phyloP scores from a whole-genome alignment of 2,113 vertebrate genomes.

The Pogonocichla stellata region DNA sequence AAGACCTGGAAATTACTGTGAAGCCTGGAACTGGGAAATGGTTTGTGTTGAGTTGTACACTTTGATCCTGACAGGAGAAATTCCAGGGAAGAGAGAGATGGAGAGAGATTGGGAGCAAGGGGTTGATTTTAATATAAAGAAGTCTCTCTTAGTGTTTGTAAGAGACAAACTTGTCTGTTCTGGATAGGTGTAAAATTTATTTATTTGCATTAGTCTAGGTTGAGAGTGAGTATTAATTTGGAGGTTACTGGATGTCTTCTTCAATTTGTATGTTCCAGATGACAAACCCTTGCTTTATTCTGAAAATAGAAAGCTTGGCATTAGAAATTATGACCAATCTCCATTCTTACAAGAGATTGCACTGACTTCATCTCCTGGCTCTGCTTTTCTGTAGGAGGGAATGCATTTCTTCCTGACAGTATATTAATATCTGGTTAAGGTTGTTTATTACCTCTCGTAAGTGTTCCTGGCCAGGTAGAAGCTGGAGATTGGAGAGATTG shows the following conservation, averaged over 20 bases:
- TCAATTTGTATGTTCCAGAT: neutral
- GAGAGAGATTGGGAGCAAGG: no score
- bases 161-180: neutral
- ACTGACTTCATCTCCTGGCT: neutral
- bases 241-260: neutral
- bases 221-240: neutral
- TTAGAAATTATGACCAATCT: neutral
- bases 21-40: neutral
- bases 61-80: neutral
- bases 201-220: neutral
- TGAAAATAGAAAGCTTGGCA: neutral
- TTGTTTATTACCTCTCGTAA: neutral
- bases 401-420: neutral
- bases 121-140: neutral
- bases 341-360: neutral
- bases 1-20: neutral
- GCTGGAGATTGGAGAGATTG: neutral
- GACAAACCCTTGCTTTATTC: neutral
- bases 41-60: neutral
- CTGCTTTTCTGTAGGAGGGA: neutral
- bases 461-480: neutral
- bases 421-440: neutral
- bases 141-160: neutral
- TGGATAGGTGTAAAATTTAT: neutral
- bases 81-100: neutral